phyloP scores from a whole-genome alignment of 92 coral and sea anemone genomes.

The Epizoanthus rinbou region DNA sequence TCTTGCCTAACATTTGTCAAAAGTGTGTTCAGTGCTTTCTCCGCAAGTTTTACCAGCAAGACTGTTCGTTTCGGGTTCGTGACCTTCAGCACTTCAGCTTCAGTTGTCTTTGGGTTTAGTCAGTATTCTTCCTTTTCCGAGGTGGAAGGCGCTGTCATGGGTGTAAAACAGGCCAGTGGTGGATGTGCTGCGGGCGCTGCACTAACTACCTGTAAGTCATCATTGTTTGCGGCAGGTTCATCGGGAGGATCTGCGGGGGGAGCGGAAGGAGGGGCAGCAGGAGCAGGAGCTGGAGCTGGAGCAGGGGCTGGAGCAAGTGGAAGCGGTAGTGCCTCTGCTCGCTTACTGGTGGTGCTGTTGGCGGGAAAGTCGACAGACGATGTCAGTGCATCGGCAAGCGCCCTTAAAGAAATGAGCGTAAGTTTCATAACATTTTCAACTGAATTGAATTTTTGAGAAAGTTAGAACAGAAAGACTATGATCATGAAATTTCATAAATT shows the following conservation, averaged over 20 bases:
- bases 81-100: conserved; percentile 23
- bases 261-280: conserved; percentile 17
- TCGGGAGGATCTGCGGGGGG: conserved; percentile 34
- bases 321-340: conserved; percentile 17
- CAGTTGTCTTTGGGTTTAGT: conserved; percentile 38
- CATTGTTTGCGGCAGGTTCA: conserved; percentile 52
- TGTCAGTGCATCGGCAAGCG: conserved; percentile 48
- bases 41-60: conserved; percentile 37
- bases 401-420: conserved; percentile 32
- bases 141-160: conserved; percentile 39
- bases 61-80: conserved; percentile 44
- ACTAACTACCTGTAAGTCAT: conserved; percentile 58
- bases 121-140: conserved; percentile 31
- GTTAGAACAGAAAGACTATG: too few species aligned
- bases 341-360: conserved; percentile 42
- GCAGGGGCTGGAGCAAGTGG: conserved; percentile 6
- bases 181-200: conserved; percentile 64
- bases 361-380: conserved; percentile 59
- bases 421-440: neutral
- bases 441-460: too few species aligned
- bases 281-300: conserved; percentile 10
- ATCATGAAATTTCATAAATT: too few species aligned
- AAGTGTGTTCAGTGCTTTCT: conserved; percentile 39
- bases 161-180: conserved; percentile 55
- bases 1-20: conserved; percentile 39